Conservation (phyloP, 1,140 invertebrate genomes). For the Listronotus oregonensis region DNA sequence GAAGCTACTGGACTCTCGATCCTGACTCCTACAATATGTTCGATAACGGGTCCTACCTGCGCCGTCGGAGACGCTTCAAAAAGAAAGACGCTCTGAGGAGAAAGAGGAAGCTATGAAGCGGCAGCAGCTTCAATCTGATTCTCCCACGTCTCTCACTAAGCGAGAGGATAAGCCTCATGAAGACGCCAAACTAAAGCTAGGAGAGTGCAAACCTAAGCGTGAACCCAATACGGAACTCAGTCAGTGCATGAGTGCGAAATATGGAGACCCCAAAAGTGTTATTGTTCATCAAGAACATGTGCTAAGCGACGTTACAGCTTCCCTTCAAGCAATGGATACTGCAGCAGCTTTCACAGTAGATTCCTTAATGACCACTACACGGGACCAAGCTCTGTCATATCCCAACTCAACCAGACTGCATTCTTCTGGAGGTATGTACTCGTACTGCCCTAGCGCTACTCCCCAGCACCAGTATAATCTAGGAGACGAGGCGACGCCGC, state of each 20-base stretch:
- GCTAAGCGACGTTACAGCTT: slow-evolving; percentile 56
- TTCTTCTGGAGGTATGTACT: slow-evolving; percentile 57
- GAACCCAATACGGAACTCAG: slow-evolving; percentile 65
- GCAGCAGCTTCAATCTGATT: slow-evolving; percentile 65
- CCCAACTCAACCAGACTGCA: slow-evolving; percentile 59
- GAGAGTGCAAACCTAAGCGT: slow-evolving; percentile 66
- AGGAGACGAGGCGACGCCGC: slow-evolving; percentile 59
- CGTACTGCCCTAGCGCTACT: slow-evolving; percentile 55
- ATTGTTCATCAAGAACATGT: slow-evolving; percentile 59
- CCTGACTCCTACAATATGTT: slow-evolving; percentile 98
- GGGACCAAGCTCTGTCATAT: slow-evolving; percentile 54
- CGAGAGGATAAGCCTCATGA: slow-evolving; percentile 59
- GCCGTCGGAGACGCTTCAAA: slow-evolving; percentile 91
- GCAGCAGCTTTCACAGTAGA: slow-evolving; percentile 61
- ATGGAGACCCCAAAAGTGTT: slow-evolving; percentile 53
- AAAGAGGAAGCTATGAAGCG: slow-evolving; percentile 86
- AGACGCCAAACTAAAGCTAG: slow-evolving; percentile 56
- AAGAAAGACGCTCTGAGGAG: slow-evolving; percentile 91
- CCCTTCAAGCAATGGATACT: slow-evolving; percentile 57
- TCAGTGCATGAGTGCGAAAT: slow-evolving; percentile 52
- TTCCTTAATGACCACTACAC: slow-evolving; percentile 57
- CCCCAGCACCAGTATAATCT: slow-evolving; percentile 62
- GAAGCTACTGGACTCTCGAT: slow-evolving; percentile 96
- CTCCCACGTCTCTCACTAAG: slow-evolving; percentile 48
- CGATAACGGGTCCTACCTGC: slow-evolving; percentile 93